Percentiles rank a stretch among this genome's conserved stretches.
phyloP scores from a whole-genome alignment of 2,888 invertebrate species.

The Apodemia hepburni region DNA sequence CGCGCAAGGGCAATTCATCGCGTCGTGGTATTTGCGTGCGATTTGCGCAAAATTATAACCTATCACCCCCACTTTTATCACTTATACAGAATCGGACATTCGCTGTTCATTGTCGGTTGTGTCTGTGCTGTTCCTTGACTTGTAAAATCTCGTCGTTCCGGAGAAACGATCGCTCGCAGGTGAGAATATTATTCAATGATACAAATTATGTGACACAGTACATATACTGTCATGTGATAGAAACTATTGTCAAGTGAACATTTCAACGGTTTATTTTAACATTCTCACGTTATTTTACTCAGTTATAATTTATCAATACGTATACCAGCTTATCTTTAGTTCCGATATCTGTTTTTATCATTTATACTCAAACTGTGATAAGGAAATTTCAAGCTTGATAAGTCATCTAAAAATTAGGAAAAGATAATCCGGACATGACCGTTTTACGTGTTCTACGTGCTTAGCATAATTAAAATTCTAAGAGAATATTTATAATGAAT shows the following conservation, averaged over 20 bases:
- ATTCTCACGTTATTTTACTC: background rate
- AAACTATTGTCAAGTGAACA: slow-evolving; percentile 19
- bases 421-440: background rate
- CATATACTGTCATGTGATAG: slow-evolving; percentile 54
- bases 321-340: background rate
- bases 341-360: background rate
- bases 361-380: background rate
- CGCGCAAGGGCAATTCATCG: slow-evolving; percentile 52
- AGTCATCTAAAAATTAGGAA: background rate
- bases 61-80: slow-evolving; percentile 39
- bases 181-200: slow-evolving; percentile 41
- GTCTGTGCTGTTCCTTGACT: slow-evolving; percentile 59
- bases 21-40: slow-evolving; percentile 40
- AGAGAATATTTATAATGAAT: background rate
- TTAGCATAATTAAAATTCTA: background rate
- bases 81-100: slow-evolving; percentile 39
- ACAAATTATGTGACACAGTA: slow-evolving; percentile 28
- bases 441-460: slow-evolving; percentile 1
- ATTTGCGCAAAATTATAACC: slow-evolving; percentile 42
- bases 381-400: background rate
- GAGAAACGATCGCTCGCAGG: slow-evolving; percentile 48
- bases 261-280: background rate
- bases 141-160: slow-evolving; percentile 40
- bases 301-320: background rate
- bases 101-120: slow-evolving; percentile 51